Conservation (phyloP, 2,113 vertebrate genomes). For the Psephotus haematonotus region DNA sequence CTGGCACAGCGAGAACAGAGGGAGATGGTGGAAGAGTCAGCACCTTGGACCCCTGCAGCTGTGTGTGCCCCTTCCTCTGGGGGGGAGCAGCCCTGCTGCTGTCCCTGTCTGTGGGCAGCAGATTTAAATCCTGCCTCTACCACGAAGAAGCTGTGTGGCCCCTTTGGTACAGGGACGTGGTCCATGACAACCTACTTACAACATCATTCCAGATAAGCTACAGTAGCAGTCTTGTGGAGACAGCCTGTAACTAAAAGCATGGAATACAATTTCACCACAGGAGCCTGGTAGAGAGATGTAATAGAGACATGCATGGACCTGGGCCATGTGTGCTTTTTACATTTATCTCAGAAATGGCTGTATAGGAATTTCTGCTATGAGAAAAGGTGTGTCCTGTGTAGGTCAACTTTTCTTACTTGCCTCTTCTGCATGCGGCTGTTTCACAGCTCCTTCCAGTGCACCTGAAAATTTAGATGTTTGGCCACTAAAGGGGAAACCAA, state of each 20-base stretch:
- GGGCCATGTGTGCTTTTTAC: not conserved
- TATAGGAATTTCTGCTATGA: not conserved
- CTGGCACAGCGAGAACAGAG: fast-evolving
- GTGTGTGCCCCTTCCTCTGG: not conserved
- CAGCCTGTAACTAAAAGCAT: not conserved
- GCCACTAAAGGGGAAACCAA: constrained; percentile 87
- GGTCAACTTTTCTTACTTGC: not conserved
- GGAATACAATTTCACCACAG: not conserved
- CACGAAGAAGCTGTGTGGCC: fast-evolving
- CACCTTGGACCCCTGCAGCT: not conserved
- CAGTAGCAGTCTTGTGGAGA: not conserved
- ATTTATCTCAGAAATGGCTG: not conserved
- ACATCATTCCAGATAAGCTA: not conserved
- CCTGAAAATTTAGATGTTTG: constrained; percentile 94
- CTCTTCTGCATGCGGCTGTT: not conserved
- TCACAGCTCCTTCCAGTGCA: constrained; percentile 87
- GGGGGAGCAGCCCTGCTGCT: not conserved
- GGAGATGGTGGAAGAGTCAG: fast-evolving
- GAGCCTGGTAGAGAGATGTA: not conserved
- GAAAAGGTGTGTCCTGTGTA: not conserved
- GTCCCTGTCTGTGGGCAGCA: not conserved
- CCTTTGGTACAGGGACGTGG: not conserved
- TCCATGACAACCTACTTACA: not conserved
- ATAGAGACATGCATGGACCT: not conserved
- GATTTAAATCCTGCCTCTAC: not conserved